Percentiles rank a stretch among this genome's conserved stretches.
phyloP scores from a whole-genome alignment of 2,113 vertebrate species.

The Hemiprocne comata region DNA sequence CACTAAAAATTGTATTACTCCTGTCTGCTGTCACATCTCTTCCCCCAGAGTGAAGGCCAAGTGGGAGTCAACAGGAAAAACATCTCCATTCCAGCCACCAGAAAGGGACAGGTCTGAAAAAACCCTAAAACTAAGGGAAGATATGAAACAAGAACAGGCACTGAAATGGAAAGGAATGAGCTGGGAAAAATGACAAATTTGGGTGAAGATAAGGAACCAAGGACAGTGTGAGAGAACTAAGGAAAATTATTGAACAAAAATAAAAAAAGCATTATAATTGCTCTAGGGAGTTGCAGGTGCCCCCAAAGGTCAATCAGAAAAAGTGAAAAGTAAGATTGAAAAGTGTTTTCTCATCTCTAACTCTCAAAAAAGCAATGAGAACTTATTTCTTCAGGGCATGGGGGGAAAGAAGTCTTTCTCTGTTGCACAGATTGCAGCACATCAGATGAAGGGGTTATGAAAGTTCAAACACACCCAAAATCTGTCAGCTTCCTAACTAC shows the following conservation, averaged over 20 bases:
- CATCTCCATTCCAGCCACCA: background rate
- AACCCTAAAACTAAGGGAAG: background rate
- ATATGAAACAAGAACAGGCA: background rate
- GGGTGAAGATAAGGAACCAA: background rate
- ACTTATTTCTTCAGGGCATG: background rate
- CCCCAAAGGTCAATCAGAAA: background rate
- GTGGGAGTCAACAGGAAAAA: background rate
- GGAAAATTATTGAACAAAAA: background rate
- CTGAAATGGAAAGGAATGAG: background rate
- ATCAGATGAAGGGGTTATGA: background rate
- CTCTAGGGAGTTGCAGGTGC: background rate
- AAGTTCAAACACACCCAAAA: slow-evolving; percentile 1
- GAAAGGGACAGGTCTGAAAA: background rate
- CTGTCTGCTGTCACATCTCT: background rate
- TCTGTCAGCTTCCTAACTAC: background rate
- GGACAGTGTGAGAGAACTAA: background rate
- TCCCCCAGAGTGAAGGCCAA: background rate
- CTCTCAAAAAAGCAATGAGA: background rate
- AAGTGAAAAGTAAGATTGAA: background rate
- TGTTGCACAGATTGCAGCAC: background rate
- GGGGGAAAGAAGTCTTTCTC: background rate
- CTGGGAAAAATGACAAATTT: background rate
- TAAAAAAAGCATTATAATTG: background rate
- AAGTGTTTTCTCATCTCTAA: background rate
- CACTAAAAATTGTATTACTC: background rate